phyloP scores from a whole-genome alignment of 2,113 vertebrate species.

The Otus sunia region DNA sequence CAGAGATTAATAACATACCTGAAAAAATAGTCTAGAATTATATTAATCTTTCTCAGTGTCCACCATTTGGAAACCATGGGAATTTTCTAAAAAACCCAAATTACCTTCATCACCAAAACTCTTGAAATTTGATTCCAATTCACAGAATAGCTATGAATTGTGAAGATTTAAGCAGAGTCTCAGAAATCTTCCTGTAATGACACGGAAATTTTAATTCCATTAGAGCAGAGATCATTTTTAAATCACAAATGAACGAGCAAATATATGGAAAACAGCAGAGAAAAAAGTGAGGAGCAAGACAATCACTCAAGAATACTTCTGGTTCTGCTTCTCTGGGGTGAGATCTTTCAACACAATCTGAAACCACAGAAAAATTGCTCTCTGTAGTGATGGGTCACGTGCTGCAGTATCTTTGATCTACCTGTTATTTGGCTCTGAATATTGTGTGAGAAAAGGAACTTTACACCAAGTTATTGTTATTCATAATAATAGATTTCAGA shows the following conservation, averaged over 20 bases:
- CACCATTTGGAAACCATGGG: conserved; percentile 39
- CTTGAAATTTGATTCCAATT: conserved; percentile 4
- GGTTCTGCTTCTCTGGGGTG: background rate
- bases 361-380: background rate
- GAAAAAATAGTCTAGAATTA: conserved; percentile 9
- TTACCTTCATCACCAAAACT: background rate
- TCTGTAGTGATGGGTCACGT: background rate
- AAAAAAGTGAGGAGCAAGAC: background rate
- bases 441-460: background rate
- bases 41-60: conserved; percentile 45
- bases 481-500: background rate
- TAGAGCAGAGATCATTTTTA: background rate
- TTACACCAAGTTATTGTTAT: background rate
- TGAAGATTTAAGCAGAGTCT: background rate
- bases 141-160: background rate
- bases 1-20: conserved; percentile 48
- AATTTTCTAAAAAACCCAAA: conserved; percentile 58
- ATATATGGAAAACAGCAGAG: background rate
- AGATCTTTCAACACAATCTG: background rate
- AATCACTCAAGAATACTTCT: background rate
- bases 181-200: background rate
- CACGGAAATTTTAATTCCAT: background rate
- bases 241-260: background rate
- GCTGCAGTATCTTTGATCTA: background rate
- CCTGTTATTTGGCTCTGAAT: background rate